phyloP scores from a whole-genome alignment of 2,113 vertebrate species.

The Tetrax tetrax region DNA sequence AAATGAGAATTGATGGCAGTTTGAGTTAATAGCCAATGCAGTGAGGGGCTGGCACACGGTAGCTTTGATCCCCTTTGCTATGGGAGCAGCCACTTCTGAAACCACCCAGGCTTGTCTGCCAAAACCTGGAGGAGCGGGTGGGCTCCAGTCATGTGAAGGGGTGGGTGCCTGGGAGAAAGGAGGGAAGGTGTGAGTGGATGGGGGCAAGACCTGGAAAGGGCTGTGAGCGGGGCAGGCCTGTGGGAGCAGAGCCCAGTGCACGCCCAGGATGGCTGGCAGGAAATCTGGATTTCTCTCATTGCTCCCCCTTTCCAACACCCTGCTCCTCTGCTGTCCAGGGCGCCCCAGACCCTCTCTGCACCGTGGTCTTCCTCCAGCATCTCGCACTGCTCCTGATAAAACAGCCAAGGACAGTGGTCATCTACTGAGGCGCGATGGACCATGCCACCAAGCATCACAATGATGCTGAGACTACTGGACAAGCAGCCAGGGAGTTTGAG shows the following conservation, averaged over 20 bases:
- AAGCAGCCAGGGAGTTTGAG: neutral
- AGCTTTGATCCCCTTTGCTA: neutral
- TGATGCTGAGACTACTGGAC: neutral
- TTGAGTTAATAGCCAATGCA: neutral
- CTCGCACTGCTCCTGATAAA: neutral
- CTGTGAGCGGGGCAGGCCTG: neutral
- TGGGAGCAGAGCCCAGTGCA: neutral
- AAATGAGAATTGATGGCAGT: constrained; percentile 5
- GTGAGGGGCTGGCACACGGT: neutral
- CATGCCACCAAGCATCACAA: rapidly evolving
- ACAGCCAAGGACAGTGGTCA: neutral
- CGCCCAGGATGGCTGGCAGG: neutral
- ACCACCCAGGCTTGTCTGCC: neutral
- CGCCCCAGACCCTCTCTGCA: neutral
- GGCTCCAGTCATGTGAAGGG: neutral
- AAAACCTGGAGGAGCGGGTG: rapidly evolving
- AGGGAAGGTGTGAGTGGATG: neutral
- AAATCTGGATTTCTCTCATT: neutral
- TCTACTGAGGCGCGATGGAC: too few relatives aligned
- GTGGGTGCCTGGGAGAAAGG: neutral
- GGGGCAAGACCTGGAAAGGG: neutral
- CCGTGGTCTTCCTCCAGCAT: neutral
- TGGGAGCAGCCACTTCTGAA: neutral
- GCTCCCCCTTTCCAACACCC: neutral
- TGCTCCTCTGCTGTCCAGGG: neutral